Evolutionary conservation across 2,113 vertebrate species (phyloP), one percentile per base, ranked within the genome.

Genomic region (Xenopus borealis): DNA sequence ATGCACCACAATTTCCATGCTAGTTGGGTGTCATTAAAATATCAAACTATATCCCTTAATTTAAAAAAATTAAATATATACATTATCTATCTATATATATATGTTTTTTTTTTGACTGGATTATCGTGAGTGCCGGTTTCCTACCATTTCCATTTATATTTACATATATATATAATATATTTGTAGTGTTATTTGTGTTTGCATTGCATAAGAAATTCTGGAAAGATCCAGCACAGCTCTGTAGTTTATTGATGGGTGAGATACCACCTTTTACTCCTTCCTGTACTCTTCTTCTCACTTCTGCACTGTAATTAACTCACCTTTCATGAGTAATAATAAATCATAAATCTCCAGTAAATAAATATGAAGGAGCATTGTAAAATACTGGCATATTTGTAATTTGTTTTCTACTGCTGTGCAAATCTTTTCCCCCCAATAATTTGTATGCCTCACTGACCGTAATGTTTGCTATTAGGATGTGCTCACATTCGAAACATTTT

Each of bases 401-500:
- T 79, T 81, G 75, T 78, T 76, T 81, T 78, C 74, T 72, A 66
- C 81, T 58, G 61, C 40, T 20, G 18, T 14, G 27, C 33, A 72
- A 45, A 67, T 69, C 12, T 72, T 47, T 74, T 79, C 81, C 17
- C 55, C 65, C 58, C n/a, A 82, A 79, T 62, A 58, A 71, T 40
- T 47, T 74, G 68, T 80, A 71, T 76, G 27, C 80, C 78, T 84
- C 65, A 40, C 74, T 81, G 58, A 76, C 73, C 55, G 47, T 58
- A 84, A 80, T 75, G 33, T 67, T 69, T 68, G 79, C 70, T 75
- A 75, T 84, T 78, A 67, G 82, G 69, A 74, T 85, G 81, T 80
- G 70, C 50, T 8, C 14, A 75, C 74, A 69, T 63, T 55, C 13
- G 46, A 44, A 44, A 23, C 59, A 69, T 44, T 80, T 84, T 81